Base-by-base conservation (phyloP, 2,797 vertebrate genomes). In the Hoplostethus atlanticus region DNA sequence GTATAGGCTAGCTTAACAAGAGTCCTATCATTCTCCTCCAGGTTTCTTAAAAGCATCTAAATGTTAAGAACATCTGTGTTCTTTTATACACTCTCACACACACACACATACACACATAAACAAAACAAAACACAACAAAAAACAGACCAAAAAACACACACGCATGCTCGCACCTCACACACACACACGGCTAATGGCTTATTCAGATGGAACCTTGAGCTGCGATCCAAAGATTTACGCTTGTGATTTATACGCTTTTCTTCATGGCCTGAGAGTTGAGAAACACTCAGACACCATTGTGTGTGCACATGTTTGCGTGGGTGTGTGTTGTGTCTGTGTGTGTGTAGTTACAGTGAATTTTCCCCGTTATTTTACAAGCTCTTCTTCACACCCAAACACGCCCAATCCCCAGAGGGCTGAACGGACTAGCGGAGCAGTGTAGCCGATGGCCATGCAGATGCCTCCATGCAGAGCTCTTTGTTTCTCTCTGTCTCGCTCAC, bases 251-350 rank as follows among this genome's bases (percentile, higher is more conserved):
- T 88, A 57, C 66, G 72, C 69, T 21, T 90, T 80, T 87, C 71
- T 73, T 84, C 79, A 55, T 70, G 77, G 74, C 80, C 79, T 28
- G 44, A 63, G 64, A 77, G 69, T 81, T 82, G 85, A 73, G 85
- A 90, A 87, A 90, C 85, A 87, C 54, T 75, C 85, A 88, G 82
- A 89, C 84, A 89, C 68, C 62, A 84, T 84, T 87, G 81, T 84
- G 82, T 87, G 79, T 88, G 77, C 73, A 52, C 51, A 46, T 68
- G 48, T 73, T 16, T 57, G 21, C n/a, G 17, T 60, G 54, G 55
- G 65, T 65, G 40, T 75, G 36, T 59, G 63, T 62, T 21, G 31
- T 62, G 31, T 11, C 28, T 48, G 7, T 38, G 48, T 50, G 68
- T 57, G 69, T 52, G 30, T 31, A 46, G 52, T 36, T 53, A 38